Percentiles rank a stretch among this genome's conserved stretches.
These are phyloP conservation scores for Aurelia aurita DNA, from an alignment of 30 jellyfish, hydroid and myxozoan species.

Conservation along the genomic window DNA sequence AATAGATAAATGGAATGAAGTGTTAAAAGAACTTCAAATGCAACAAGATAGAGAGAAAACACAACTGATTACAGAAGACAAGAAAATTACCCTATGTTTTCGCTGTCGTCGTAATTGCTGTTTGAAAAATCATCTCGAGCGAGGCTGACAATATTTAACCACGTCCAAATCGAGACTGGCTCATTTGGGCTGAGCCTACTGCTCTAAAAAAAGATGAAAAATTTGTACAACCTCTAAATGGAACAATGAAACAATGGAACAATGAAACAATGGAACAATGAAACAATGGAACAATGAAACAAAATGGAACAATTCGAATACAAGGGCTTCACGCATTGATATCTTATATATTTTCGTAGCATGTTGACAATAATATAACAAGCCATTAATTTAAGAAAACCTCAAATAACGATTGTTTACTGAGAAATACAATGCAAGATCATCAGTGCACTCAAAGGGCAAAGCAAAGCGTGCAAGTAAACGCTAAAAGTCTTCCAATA, in stretches of 20 bases:
- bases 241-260: background rate
- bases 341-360: too few relatives aligned
- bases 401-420: too few relatives aligned
- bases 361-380: too few relatives aligned
- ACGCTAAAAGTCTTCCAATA: too few relatives aligned
- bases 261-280: background rate
- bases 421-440: too few relatives aligned
- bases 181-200: constrained; percentile 23
- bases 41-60: too few relatives aligned
- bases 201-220: constrained; percentile 9
- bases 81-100: constrained; percentile 61
- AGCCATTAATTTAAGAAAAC: too few relatives aligned
- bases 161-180: constrained; percentile 79
- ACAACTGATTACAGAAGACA: too few relatives aligned
- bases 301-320: background rate
- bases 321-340: background rate
- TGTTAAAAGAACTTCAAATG: too few relatives aligned
- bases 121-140: constrained; percentile 70
- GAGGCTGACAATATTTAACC: constrained; percentile 73
- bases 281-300: background rate
- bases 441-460: too few relatives aligned
- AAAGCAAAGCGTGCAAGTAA: too few relatives aligned
- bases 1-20: too few relatives aligned
- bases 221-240: background rate
- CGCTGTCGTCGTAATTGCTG: constrained; percentile 73